Evolutionary conservation across 2,888 invertebrate genomes (phyloP), one percentile per base, ranked within the genome.

Genomic region (Drosophila hamatofila): DNA sequence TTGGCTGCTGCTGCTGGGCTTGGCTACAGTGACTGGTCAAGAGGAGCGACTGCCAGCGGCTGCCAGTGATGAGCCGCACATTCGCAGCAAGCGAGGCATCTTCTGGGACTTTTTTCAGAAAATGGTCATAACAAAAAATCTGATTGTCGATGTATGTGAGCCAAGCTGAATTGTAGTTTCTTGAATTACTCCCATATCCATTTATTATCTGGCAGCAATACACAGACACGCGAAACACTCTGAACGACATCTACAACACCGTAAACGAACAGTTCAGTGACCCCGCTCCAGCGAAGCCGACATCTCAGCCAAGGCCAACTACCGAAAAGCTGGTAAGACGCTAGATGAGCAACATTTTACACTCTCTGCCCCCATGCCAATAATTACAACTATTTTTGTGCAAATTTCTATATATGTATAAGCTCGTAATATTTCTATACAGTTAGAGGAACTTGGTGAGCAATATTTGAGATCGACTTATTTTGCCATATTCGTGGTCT

Each of bases 61-160:
- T 42, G 58, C 37, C 1, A 23, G 57, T 23, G 42, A 69, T 59
- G 69, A 59, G 41, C 54, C 70, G n/a, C 90, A 90, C 64, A 74
- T 74, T 39, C 90, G 92, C 1, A 71, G 71, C 8, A 92, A 92
- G 71, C 89, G 92, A 0, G 91, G 89, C 7, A 75, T 88, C 5
- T 86, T 92, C 62, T 92, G 91, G 91, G 91, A 92, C 57, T 88
- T 92, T 55, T 89, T 92, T 52, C 91, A 92, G 58, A 92, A 92
- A 77, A 78, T 92, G 63, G 75, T 90, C n/a, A 81, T 87, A n/a
- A 92, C 92, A 1, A 90, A 88, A 60, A 91, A 92, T 57, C 79
- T 92, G 6, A 55, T 91, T 48, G 83, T 89, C 12, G 92, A 92
- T 65, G 92, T 92, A 73, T 90, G 91, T 87, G 30, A 11, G 0